A percentile compares a stretch with the other conserved stretches of the same genome.
phyloP scores from a whole-genome alignment of 1,140 invertebrate genomes.

The Meloidogyne chitwoodi region DNA sequence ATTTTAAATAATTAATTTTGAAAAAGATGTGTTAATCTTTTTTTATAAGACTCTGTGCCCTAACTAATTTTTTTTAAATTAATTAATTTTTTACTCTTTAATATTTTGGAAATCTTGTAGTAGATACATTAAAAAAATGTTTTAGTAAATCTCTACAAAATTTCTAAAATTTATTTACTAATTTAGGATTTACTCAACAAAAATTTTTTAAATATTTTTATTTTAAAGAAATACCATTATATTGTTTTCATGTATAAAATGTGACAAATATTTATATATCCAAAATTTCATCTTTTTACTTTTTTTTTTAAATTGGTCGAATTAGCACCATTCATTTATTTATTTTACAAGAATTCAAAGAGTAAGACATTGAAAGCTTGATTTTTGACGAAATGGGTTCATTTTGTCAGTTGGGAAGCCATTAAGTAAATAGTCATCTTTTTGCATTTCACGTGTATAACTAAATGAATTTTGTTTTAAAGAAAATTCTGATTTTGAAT shows the following conservation, averaged over 20 bases:
- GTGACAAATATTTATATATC: slow-evolving; percentile 54
- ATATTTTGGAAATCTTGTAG: too few species aligned
- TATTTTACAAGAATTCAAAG: slow-evolving; percentile 22
- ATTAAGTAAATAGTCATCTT: slow-evolving; percentile 49
- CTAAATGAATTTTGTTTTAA: background rate
- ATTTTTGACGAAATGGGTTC: slow-evolving; percentile 56
- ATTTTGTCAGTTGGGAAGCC: slow-evolving; percentile 54
- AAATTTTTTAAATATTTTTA: too few species aligned
- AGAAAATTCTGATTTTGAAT: background rate
- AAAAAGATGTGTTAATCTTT: too few species aligned
- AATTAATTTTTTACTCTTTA: too few species aligned
- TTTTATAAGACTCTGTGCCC: too few species aligned
- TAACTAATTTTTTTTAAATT: too few species aligned
- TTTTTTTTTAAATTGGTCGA: background rate
- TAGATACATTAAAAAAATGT: too few species aligned
- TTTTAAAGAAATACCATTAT: background rate
- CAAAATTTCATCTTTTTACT: background rate
- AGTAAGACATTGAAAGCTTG: slow-evolving; percentile 47
- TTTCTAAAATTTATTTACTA: too few species aligned
- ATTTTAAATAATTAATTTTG: too few species aligned
- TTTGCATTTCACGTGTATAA: slow-evolving; percentile 39
- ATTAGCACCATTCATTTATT: background rate
- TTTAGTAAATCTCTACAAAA: too few species aligned
- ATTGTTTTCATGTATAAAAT: slow-evolving; percentile 63
- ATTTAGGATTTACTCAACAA: too few species aligned